Base-by-base conservation (phyloP, 2,888 invertebrate genomes). In the Drosophila phalerata region DNA sequence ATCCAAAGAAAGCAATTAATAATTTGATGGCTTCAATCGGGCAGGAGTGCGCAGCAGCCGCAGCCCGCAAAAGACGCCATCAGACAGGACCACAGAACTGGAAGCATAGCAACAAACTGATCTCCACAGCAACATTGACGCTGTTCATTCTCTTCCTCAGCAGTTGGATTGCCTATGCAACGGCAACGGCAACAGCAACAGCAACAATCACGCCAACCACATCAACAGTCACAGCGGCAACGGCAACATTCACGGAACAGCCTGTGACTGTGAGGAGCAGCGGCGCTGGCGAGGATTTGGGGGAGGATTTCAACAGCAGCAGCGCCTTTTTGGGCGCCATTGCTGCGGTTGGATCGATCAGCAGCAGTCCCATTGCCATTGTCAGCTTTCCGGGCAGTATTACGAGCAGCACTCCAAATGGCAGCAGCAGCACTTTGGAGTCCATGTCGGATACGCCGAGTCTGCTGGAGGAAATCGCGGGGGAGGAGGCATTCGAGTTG, bases 161-260 rank as follows among this genome's bases (percentile, higher is more conserved):
- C 79, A 85, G 88, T 72, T 86, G 89, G 68, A 81, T 89, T 43
- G 87, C 90, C 48, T 84, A 79, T 73, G 70, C 82, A 45, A 70
- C 80, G 34, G 79, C 79, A 11, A 51, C 66, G 5, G 56, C 42
- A 40, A 38, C 40, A 34, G 43, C 61, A 53, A 61, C 73, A 28
- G 28, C 8, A n/a, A 49, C 66, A 28, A 1, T 6, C 28, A 51
- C 47, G 37, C 32, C 40, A 34, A 25, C 62, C 52, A 52, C 69
- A 30, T 48, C 57, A 28, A 47, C 67, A 38, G 42, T 67, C n/a
- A 48, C 65, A 28, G 47, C 74, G 38, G 49, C 51, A 1, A 53
- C 57, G 9, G 63, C 48, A 17, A 34, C 43, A 22, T 28, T 8
- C 48, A 34, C 28, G 22, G 37, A 37, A 22, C 17, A 48, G 25